phyloP scores from a whole-genome alignment of 2,797 vertebrate genomes.

The Melanogrammus aeglefinus region DNA sequence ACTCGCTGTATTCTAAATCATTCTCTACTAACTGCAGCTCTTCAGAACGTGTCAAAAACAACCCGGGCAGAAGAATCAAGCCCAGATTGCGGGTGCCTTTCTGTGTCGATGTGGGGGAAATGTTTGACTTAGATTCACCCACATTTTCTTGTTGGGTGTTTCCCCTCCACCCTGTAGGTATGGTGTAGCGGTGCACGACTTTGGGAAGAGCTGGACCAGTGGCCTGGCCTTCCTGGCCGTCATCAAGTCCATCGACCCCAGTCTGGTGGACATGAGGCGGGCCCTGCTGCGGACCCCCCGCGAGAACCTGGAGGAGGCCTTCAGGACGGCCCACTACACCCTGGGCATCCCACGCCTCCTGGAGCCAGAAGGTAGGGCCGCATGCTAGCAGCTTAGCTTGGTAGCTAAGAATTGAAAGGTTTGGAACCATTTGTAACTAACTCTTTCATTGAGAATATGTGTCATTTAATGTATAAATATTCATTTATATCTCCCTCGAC shows the following conservation, averaged over 20 bases:
- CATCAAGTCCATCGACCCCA: conserved; percentile 92
- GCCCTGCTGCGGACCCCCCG: conserved; percentile 80
- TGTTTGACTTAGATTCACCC: not conserved
- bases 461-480: not conserved
- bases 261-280: conserved; percentile 90
- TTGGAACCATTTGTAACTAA: not conserved
- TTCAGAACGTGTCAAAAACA: not conserved
- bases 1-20: not conserved
- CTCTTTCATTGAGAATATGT: not conserved
- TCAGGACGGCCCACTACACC: conserved; percentile 85
- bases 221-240: conserved; percentile 93
- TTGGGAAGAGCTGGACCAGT: conserved; percentile 92
- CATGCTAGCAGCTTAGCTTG: not conserved
- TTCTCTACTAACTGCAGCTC: not conserved
- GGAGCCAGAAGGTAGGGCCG: conserved; percentile 87
- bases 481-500: not conserved
- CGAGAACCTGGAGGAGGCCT: conserved; percentile 92
- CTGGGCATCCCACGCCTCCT: conserved; percentile 89
- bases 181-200: conserved; percentile 91
- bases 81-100: not conserved
- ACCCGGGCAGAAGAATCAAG: not conserved
- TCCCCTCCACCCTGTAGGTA: conserved; percentile 71
- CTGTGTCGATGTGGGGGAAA: not conserved
- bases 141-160: not conserved
- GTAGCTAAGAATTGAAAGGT: not conserved